Base-by-base conservation (phyloP, 2,888 invertebrate species). In the Barypeithes pellucidus region DNA sequence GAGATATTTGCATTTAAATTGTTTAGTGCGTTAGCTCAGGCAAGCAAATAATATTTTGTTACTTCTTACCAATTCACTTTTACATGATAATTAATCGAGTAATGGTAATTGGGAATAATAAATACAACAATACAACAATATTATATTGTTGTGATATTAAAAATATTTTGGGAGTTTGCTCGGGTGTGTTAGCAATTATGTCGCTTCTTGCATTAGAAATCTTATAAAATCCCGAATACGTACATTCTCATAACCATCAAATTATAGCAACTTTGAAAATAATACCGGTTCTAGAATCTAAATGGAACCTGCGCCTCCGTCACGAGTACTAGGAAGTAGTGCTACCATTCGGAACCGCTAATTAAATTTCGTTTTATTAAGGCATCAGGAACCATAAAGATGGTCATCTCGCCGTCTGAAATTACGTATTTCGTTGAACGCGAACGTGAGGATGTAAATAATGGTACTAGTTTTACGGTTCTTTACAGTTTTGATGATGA, bases 381-480 rank as follows among this genome's bases (percentile, higher is more conserved):
- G 50, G 5, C 52, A 65, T 65, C 14, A 57, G 54, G 33, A 57
- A 57, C 54, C 54, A 57, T 57, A 50, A 65, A 65, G 65, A 65
- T 65, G 65, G 50, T 36, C 65, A 65, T 65, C 65, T 65, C 36
- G 36, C 39, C 39, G 45, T 52, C 22, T 36, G 18, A 50, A 65
- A 50, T 50, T 43, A 50, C 50, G 18, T 36, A 52, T 36, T 45
- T 65, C 47, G 36, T 18, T 50, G 50, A 65, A 65, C 47, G 33
- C 16, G 65, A 65, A 65, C 65, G 65, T 52, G 65, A 65, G 18
- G 50, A 65, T 65, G 50, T 65, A 65, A 65, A 65, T 65, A 65
- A 65, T 65, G 65, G 65, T 57, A 57, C 54, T 12, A 57, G 54
- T 33, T 33, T 43, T 43, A 43, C 43, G 16, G n/a, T 39, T 39